Conservation (phyloP, 2,113 vertebrate genomes). For the Cervus canadensis region DNA sequence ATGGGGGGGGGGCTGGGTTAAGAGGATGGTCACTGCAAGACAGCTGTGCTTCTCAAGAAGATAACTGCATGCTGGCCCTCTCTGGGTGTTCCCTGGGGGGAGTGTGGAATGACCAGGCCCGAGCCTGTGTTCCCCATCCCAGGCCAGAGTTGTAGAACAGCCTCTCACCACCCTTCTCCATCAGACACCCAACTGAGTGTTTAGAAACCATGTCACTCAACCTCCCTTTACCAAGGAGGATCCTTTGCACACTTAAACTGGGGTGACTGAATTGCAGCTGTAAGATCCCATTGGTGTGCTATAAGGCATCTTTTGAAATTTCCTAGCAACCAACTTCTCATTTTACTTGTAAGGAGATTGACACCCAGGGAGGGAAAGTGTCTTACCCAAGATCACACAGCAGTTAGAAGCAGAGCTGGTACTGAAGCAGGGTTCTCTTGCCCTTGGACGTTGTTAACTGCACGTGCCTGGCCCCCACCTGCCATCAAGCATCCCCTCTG, state of each 20-base stretch:
- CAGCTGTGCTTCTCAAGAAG: neutral
- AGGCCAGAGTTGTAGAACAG: neutral
- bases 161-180: neutral
- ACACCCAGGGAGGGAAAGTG: neutral
- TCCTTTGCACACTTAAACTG: neutral
- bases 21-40: neutral
- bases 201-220: neutral
- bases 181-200: neutral
- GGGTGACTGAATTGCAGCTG: neutral
- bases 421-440: neutral
- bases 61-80: no score
- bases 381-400: neutral
- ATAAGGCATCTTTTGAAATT: neutral
- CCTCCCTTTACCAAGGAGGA: neutral
- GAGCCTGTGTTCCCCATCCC: neutral
- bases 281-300: neutral
- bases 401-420: neutral
- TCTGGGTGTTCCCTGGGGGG: neutral
- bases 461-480: rapidly evolving
- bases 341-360: neutral
- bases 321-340: neutral
- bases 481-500: neutral
- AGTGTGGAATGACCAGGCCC: neutral
- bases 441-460: neutral
- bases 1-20: rapidly evolving